Conservation (phyloP, 2,888 invertebrate genomes). For the Frankliniella intonsa region DNA sequence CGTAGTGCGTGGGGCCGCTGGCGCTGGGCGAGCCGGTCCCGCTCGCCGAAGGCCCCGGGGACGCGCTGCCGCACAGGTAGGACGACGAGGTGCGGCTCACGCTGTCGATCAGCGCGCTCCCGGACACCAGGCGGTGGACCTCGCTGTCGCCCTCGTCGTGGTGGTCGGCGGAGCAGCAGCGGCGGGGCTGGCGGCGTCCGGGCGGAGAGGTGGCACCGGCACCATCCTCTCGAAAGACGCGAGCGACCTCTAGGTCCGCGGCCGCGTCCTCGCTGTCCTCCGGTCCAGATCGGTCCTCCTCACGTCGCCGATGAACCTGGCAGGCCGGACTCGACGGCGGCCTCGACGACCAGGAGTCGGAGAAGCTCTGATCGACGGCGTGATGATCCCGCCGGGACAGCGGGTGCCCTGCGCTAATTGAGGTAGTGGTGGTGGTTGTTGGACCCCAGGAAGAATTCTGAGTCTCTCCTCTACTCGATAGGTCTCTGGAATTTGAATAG, state of each 20-base stretch:
- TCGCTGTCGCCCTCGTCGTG: background rate
- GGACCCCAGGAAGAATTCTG: background rate
- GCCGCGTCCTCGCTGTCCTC: constrained; percentile 10
- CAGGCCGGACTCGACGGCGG: background rate
- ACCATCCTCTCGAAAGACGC: background rate
- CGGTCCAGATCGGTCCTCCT: background rate
- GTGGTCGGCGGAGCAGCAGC: background rate
- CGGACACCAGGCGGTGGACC: background rate
- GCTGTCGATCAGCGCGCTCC: background rate
- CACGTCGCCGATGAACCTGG: background rate
- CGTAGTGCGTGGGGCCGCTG: background rate
- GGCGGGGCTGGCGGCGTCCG: background rate
- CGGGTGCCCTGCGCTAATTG: background rate
- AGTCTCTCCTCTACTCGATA: background rate
- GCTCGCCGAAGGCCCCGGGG: background rate
- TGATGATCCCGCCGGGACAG: background rate
- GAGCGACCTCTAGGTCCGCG: background rate
- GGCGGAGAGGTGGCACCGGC: background rate
- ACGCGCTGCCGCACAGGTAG: background rate
- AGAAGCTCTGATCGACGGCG: background rate
- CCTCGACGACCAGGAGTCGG: background rate
- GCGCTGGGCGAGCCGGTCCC: background rate
- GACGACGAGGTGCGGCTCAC: background rate
- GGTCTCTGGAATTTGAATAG: background rate
- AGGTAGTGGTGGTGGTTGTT: constrained; percentile 3